Percentiles rank a stretch among this genome's conserved stretches.
These are phyloP conservation scores for Tribolium madens DNA, from an alignment of 1,140 invertebrate species.

Conservation along the genomic window DNA sequence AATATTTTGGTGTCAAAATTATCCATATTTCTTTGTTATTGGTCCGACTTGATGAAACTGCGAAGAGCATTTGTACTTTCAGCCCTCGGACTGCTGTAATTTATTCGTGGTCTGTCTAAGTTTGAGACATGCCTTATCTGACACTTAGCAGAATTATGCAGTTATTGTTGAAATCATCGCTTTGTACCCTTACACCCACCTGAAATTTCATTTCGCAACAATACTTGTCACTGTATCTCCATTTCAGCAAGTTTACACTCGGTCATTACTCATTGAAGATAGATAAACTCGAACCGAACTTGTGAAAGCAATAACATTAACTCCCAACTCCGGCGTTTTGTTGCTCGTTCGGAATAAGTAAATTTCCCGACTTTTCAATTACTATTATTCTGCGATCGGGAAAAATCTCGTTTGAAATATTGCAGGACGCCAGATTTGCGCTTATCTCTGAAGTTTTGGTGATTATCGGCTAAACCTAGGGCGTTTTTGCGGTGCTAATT, in stretches of 20 bases:
- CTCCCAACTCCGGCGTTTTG: background rate
- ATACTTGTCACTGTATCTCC: background rate
- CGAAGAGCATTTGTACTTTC: background rate
- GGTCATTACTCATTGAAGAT: background rate
- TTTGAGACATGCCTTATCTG: background rate
- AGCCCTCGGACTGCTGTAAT: background rate
- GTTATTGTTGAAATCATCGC: background rate
- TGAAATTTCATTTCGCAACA: background rate
- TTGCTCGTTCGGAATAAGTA: background rate
- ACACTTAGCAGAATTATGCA: background rate
- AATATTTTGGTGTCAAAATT: too few relatives aligned
- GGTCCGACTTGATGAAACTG: background rate
- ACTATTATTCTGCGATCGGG: background rate
- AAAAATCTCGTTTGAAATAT: background rate
- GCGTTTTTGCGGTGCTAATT: constrained; percentile 28
- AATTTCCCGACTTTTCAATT: too few relatives aligned
- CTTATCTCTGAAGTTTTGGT: constrained; percentile 16
- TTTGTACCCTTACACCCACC: background rate
- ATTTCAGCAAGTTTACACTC: background rate
- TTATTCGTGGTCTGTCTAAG: background rate
- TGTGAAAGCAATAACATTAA: background rate
- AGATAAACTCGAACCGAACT: background rate
- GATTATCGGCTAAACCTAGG: constrained; percentile 20
- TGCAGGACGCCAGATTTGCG: background rate
- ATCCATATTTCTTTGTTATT: background rate